Conservation (phyloP, 2,113 vertebrate genomes). For the Drymodes brunneopygia region DNA sequence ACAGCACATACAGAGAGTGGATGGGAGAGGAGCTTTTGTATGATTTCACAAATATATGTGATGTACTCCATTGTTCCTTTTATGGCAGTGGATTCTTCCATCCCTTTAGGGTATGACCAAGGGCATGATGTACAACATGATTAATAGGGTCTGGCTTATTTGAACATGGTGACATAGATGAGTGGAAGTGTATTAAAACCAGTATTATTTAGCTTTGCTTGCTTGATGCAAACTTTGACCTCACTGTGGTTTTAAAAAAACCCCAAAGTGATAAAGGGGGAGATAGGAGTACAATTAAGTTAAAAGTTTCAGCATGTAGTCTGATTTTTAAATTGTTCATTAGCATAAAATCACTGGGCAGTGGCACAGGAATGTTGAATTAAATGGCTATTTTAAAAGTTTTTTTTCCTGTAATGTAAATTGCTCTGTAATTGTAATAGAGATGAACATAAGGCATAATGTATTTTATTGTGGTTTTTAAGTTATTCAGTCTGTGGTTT, state of each 20-base stretch:
- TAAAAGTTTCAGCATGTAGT: not conserved
- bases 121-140: not conserved
- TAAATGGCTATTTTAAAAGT: not conserved
- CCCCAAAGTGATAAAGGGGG: not conserved
- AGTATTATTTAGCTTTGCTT: not conserved
- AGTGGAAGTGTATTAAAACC: not conserved
- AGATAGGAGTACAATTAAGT: not conserved
- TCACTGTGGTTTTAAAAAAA: not conserved
- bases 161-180: not conserved
- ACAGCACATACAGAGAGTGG: not conserved
- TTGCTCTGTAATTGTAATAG: not conserved
- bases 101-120: not conserved
- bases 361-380: not conserved
- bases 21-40: conserved; percentile 5
- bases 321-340: not conserved
- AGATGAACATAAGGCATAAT: not conserved
- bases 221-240: not conserved
- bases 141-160: not conserved
- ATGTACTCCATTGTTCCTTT: not conserved
- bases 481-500: not conserved
- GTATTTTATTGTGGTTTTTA: not conserved
- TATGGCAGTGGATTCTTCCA: not conserved
- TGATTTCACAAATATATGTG: not conserved
- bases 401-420: not conserved
- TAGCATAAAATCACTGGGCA: not conserved